A percentile compares a stretch with the other conserved stretches of the same genome.
phyloP scores from a whole-genome alignment of 2,113 vertebrate genomes.

The Cebus imitator region DNA sequence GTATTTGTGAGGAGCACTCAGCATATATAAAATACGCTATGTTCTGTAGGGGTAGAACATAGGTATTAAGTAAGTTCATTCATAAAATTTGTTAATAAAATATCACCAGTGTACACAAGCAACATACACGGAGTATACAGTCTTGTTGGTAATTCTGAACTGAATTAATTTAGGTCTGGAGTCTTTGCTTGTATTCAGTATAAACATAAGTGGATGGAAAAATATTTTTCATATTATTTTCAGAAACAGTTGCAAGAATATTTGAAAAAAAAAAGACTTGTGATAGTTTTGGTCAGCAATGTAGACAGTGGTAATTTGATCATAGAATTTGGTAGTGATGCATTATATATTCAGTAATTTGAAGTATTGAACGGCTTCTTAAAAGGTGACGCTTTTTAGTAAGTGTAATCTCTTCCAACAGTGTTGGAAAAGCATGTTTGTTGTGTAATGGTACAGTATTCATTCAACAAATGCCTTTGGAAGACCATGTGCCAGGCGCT shows the following conservation, averaged over 20 bases:
- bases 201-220: background rate
- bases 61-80: background rate
- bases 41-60: background rate
- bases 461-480: background rate
- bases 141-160: background rate
- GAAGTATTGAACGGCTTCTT: background rate
- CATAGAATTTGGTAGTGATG: background rate
- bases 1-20: background rate
- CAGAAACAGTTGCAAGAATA: background rate
- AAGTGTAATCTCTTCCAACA: background rate
- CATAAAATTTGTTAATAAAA: background rate
- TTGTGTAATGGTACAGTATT: background rate
- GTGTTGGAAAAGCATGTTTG: background rate
- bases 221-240: background rate
- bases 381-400: background rate
- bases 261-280: background rate
- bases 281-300: background rate
- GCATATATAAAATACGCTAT: background rate
- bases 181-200: background rate
- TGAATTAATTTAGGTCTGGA: background rate
- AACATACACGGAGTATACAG: background rate
- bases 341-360: background rate
- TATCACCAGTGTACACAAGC: background rate
- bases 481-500: rapidly evolving
- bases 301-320: background rate